These are phyloP conservation scores for Leptoteleia sp. DNA, from an alignment of 1,140 invertebrate genomes.

Conservation along the genomic window DNA sequence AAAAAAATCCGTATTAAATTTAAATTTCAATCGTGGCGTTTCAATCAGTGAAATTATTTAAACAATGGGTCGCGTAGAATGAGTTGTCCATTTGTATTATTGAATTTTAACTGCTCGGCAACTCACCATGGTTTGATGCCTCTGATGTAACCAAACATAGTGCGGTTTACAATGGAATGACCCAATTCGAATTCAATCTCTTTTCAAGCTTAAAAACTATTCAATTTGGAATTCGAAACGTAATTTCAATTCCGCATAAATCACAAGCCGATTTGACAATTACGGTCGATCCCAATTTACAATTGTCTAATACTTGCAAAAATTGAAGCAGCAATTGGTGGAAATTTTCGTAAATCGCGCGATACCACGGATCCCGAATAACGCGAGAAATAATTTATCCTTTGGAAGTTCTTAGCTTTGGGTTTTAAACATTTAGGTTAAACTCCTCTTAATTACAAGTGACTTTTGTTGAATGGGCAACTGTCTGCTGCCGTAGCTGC, in stretches of 20 bases:
- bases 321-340: too few species aligned
- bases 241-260: constrained; percentile 1
- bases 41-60: constrained; percentile 15
- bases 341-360: too few species aligned
- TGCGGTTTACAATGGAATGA: constrained; percentile 14
- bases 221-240: not conserved
- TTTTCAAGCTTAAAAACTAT: constrained; percentile 3
- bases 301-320: too few species aligned
- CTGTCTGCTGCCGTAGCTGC: constrained; percentile 10
- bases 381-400: constrained; percentile 12
- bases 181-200: constrained; percentile 26
- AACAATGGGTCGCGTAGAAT: not conserved
- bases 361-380: too few species aligned
- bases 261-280: too few species aligned
- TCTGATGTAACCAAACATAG: constrained; percentile 24
- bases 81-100: constrained; percentile 4
- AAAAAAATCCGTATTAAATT: not conserved
- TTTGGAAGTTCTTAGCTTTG: not conserved
- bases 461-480: constrained; percentile 24
- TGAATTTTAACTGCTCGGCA: constrained; percentile 15
- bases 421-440: constrained; percentile 46
- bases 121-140: constrained; percentile 19
- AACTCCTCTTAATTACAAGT: constrained; percentile 42
- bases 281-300: too few species aligned
- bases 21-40: not conserved